Evolutionary conservation across 1,140 invertebrate species (phyloP).

Genomic region (Agrypnia vestita): DNA sequence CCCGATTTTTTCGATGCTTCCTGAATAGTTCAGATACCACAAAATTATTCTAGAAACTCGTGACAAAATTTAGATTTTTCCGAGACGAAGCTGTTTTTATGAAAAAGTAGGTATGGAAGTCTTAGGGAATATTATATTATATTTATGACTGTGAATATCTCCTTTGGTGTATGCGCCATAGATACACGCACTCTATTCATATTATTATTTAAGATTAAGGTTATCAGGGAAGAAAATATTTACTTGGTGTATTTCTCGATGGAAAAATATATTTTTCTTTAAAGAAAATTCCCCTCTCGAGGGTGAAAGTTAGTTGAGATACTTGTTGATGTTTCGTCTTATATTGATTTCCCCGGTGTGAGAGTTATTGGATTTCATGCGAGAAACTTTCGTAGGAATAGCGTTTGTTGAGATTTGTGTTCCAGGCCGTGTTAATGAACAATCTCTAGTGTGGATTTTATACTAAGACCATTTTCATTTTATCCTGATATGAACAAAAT

Average conservation of each 20-base stretch:
- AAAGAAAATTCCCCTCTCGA: not conserved
- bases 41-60: no score
- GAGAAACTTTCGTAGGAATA: constrained; percentile 3
- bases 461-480: no score
- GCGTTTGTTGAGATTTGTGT: constrained; percentile 5
- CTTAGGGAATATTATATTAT: no score
- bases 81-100: no score
- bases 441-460: not conserved
- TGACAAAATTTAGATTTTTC: no score
- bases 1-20: no score
- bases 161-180: no score
- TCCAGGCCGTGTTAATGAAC: constrained; percentile 19
- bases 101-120: no score
- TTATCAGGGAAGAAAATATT: not conserved
- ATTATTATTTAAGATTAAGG: not conserved
- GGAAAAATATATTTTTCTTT: not conserved
- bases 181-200: no score
- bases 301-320: not conserved
- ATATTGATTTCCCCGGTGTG: not conserved
- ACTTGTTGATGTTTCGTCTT: not conserved
- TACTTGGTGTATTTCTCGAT: not conserved
- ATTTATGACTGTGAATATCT: no score
- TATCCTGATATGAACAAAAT: no score
- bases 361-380: constrained; percentile 1
- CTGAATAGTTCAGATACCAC: no score